Percentiles rank a stretch among this genome's conserved stretches.
Evolutionary conservation across 2,113 vertebrate species (phyloP).

Genomic region (Aegithalos caudatus): DNA sequence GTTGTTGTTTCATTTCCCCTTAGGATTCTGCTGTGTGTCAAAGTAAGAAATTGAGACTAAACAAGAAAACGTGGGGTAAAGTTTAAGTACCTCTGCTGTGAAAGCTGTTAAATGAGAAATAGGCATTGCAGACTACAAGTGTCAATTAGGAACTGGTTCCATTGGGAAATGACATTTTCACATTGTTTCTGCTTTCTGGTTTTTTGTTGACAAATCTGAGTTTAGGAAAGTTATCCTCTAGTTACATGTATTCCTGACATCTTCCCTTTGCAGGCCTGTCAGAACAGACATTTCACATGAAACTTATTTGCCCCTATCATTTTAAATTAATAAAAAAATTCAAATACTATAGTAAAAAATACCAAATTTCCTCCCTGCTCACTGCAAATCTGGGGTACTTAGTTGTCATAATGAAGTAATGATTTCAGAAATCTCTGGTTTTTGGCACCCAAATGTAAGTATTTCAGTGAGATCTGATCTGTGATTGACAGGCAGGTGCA

Average conservation of each 20-base stretch:
- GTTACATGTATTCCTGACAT: background rate
- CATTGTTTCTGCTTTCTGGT: conserved; percentile 23
- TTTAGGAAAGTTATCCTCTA: background rate
- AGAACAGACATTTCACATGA: background rate
- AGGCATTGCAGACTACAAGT: conserved; percentile 4
- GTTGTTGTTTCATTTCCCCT: conserved; percentile 34
- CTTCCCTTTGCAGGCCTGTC: background rate
- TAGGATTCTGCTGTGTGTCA: conserved; percentile 13
- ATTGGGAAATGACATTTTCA: conserved; percentile 35
- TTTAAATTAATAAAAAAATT: background rate
- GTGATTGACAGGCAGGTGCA: background rate
- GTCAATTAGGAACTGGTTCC: conserved; percentile 26
- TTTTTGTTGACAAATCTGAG: conserved; percentile 10
- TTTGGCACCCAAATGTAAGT: background rate
- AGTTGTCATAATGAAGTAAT: background rate
- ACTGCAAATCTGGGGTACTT: background rate
- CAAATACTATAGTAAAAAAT: background rate
- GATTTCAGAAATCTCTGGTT: background rate
- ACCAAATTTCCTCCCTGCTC: accelerated
- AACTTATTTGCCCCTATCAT: background rate
- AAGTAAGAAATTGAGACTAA: conserved; percentile 46
- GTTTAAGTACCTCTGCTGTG: background rate
- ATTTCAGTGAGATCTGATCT: background rate
- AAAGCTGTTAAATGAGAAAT: conserved; percentile 44
- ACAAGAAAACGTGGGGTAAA: conserved; percentile 22